phyloP scores from a whole-genome alignment of 92 coral and sea anemone species.

The Zoanthus gigantus region DNA sequence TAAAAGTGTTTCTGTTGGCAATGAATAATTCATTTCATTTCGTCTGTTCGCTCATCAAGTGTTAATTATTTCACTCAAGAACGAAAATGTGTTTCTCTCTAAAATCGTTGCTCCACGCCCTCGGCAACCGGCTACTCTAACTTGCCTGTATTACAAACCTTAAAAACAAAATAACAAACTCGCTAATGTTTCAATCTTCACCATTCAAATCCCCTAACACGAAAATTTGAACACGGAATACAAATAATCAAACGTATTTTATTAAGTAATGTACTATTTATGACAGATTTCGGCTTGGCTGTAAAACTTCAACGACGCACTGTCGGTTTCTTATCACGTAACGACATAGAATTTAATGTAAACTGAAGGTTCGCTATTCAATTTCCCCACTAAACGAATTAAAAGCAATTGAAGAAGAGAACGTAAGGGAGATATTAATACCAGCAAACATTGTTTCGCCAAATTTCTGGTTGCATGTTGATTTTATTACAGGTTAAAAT shows the following conservation, averaged over 20 bases:
- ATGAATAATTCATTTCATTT: constrained; percentile 90
- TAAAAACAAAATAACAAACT: neutral
- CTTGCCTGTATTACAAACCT: neutral
- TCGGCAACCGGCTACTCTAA: constrained; percentile 5
- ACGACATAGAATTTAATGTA: neutral
- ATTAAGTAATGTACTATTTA: constrained; percentile 12
- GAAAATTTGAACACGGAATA: constrained; percentile 1
- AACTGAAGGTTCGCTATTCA: neutral
- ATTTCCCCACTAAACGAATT: neutral
- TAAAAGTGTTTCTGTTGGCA: constrained; percentile 23
- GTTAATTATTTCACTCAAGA: constrained; percentile 77
- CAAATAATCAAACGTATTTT: constrained; percentile 11
- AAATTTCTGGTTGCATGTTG: neutral
- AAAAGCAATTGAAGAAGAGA: constrained; percentile 6
- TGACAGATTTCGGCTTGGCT: neutral
- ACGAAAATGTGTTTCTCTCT: constrained; percentile 42
- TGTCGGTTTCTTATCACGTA: constrained; percentile 39
- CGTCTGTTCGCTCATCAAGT: constrained; percentile 74
- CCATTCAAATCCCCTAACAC: neutral
- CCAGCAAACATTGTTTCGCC: neutral
- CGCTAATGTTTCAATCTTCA: neutral
- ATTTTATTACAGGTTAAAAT: neutral
- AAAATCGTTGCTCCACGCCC: constrained; percentile 34
- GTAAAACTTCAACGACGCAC: constrained; percentile 10
- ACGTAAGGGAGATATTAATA: neutral